phyloP scores from a whole-genome alignment of 2,113 vertebrate species.

The Phalacrocorax aristotelis region DNA sequence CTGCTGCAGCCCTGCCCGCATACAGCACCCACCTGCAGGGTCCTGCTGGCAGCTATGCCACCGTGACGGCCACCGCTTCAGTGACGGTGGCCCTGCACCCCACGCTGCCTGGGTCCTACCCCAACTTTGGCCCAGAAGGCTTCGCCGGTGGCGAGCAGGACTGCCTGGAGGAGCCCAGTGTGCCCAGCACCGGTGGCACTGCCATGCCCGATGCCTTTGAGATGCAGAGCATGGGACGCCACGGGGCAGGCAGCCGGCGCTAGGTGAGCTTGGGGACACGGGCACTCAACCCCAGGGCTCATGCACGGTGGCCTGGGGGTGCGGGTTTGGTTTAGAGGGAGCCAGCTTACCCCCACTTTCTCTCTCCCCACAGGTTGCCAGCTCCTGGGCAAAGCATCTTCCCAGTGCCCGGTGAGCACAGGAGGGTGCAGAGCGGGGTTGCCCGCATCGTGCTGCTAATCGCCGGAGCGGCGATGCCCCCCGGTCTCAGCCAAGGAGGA shows the following conservation, averaged over 20 bases:
- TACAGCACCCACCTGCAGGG: slow-evolving; percentile 71
- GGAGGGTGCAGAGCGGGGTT: slow-evolving; percentile 27
- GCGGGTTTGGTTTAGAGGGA: background rate
- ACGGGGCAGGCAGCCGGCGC: background rate
- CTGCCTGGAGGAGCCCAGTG: slow-evolving; percentile 74
- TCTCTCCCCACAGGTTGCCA: background rate
- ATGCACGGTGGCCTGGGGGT: rapidly evolving
- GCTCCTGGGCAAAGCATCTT: background rate
- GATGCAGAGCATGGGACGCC: slow-evolving; percentile 80
- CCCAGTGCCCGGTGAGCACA: background rate
- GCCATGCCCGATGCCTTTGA: slow-evolving; percentile 52
- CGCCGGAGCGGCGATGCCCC: background rate
- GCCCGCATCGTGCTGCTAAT: slow-evolving; percentile 45
- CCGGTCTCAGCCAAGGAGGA: background rate
- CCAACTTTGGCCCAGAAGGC: slow-evolving; percentile 82
- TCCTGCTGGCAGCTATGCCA: slow-evolving; percentile 78
- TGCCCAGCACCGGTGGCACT: slow-evolving; percentile 40
- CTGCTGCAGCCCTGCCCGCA: slow-evolving; percentile 67
- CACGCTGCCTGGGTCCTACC: slow-evolving; percentile 86
- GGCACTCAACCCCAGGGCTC: background rate
- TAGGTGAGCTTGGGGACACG: slow-evolving; percentile 2
- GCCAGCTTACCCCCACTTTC: rapidly evolving
- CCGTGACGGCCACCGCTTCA: slow-evolving; percentile 90
- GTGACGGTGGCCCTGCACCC: slow-evolving; percentile 93
- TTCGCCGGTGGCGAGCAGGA: slow-evolving; percentile 79